Conservation (phyloP, 2,113 vertebrate species). For the Columba livia region DNA sequence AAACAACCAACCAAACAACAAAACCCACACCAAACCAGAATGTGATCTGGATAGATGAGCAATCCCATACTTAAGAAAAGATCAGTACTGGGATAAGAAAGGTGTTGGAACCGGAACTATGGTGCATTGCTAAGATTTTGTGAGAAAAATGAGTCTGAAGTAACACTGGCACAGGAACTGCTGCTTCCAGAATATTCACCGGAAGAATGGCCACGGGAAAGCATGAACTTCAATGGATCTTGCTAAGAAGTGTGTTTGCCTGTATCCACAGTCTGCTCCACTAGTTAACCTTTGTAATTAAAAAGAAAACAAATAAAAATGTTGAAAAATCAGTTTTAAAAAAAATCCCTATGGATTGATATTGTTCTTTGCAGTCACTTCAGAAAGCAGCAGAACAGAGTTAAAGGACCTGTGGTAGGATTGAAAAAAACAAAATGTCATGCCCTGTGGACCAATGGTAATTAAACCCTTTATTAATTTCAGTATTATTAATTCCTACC, state of each 20-base stretch:
- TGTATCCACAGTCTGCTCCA: neutral
- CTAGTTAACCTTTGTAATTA: neutral
- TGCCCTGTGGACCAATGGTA: neutral
- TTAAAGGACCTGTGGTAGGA: neutral
- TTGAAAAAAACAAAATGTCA: neutral
- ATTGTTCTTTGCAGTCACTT: neutral
- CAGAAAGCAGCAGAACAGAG: neutral
- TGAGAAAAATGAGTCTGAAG: neutral
- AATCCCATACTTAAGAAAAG: neutral
- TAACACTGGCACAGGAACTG: neutral
- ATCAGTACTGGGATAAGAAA: neutral
- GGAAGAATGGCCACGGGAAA: neutral
- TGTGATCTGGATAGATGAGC: neutral
- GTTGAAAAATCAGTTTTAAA: neutral
- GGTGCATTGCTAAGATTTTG: neutral
- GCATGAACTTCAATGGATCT: too few species aligned
- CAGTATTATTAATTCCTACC: neutral
- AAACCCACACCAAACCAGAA: neutral
- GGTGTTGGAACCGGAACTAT: neutral
- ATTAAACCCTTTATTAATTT: conserved; percentile 21
- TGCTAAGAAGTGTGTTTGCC: neutral
- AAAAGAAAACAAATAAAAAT: neutral
- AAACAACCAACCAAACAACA: neutral
- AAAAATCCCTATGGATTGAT: neutral
- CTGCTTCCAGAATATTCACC: neutral